Conservation (phyloP, 1,140 invertebrate genomes). For the Rhizoglyphus robini region DNA sequence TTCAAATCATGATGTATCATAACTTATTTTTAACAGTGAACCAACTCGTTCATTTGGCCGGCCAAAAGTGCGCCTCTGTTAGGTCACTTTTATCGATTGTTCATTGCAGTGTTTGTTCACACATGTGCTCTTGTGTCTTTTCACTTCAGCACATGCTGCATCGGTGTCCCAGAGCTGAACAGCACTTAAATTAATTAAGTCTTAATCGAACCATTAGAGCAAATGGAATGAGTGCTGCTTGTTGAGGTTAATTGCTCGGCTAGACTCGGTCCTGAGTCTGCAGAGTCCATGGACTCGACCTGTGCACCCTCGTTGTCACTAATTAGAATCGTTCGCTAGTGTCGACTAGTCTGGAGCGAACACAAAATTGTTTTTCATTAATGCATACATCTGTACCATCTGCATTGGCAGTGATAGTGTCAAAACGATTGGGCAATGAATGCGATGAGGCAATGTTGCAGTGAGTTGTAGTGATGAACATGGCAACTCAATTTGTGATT, state of each 20-base stretch:
- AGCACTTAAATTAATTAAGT: too few species aligned
- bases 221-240: not conserved
- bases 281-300: not conserved
- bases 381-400: not conserved
- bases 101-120: not conserved
- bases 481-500: too few species aligned
- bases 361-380: too few species aligned
- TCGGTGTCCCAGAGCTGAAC: not conserved
- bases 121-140: not conserved
- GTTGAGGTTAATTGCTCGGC: not conserved
- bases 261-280: not conserved
- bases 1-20: too few species aligned
- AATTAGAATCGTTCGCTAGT: constrained; percentile 4
- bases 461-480: too few species aligned
- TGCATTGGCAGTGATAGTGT: constrained; percentile 2
- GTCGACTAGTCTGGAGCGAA: not conserved
- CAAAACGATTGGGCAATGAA: too few species aligned
- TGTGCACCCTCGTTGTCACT: not conserved
- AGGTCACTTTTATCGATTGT: not conserved
- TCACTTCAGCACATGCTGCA: not conserved
- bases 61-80: too few species aligned
- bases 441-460: too few species aligned
- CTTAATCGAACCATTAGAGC: not conserved
- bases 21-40: too few species aligned
- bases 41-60: not conserved